Base-by-base conservation (phyloP, 2,113 vertebrate species). In the Vimba vimba region DNA sequence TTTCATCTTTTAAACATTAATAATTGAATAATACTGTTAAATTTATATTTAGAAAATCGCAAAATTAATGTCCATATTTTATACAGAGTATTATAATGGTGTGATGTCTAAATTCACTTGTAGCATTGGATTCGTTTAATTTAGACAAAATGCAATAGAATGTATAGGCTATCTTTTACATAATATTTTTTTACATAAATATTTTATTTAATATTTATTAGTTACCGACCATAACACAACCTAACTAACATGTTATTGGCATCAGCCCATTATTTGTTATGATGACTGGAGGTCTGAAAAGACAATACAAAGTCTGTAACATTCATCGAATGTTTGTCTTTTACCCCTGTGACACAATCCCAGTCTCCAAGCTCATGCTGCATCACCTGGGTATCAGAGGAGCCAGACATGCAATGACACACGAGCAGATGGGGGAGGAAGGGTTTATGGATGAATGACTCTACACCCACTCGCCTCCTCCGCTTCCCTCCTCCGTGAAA, bases 391-490 rank as follows among this genome's bases (percentile, higher is more conserved):
- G 80, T 55, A 33, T 82, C 64, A 85, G 11, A 30, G 64, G 19
- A 30, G 64, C 33, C 50, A 74, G 64, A 73, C 79, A 52, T 64
- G 68, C 33, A 7, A 59, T 83, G 79, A 83, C 66, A 74, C 45
- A 19, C 19, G 33, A 52, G 47, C 62, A 77, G 60, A 78, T 77
- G 83, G 79, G 27, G 83, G 83, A 82, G 79, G 82, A 83, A 66
- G 55, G 21, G 59, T 69, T 85, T 74, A 50, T 36, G 68, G 25
- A 80, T 85, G 83, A 85, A 79, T 74, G 62, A 80, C 55, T 80
- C 36, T 66, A 68, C 84, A 84, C 82, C 59, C 66, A 69, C 21
- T 9, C 52, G 55, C 47, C 55, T 73, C 76, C 77, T 68, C 39
- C 52, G 25, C 45, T 75, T 82, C 27, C 60, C 76, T 85, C 84